Base-by-base conservation (phyloP, 2,113 vertebrate genomes). In the Alethe diademata region DNA sequence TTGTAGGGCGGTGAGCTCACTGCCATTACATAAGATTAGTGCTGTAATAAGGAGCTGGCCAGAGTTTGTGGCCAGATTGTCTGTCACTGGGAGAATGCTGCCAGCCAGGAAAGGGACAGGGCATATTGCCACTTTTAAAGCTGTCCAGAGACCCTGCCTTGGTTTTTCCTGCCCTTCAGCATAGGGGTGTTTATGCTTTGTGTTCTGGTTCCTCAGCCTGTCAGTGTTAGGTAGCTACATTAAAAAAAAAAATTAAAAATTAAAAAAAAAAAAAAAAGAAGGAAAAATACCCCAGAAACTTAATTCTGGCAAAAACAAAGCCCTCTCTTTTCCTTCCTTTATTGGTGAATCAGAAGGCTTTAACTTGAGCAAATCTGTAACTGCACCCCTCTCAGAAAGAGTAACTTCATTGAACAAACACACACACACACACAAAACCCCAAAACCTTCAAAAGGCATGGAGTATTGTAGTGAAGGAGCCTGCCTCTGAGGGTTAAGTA, bases 1-100 rank as follows among this genome's bases (percentile, higher is more conserved):
- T 97, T 98, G 97, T 96, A 71, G 74, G 93, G 93, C 15, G 10
- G 96, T 98, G 98, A 98, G 97, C 97, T 98, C 98, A 97, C 93
- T 62, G 71, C 91, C 96, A 95, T 98, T 98, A 97, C 97, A 96
- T 96, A 97, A 98, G 98, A 97, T 98, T 97, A 97, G 95, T 71
- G 82, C 95, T 88, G 94, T 91, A 91, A 97, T 95, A 96, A 86
- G 93, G 94, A 97, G 92, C 97, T 89, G 97, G 88, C 95, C 93
- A 75, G 95, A 95, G 86, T 96, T 96, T 93, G 89, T 84, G 90
- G 96, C 93, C 95, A 96, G 96, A 96, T 95, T 81, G 91, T 96
- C 96, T 95, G 90, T 97, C 92, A 75, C 20, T 91, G 31, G 35
- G 54, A 92, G 96, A 95, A 65, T 36, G 80, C 95, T 97, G 96